A percentile compares a stretch with the other conserved stretches of the same genome.
These are phyloP conservation scores for Harpalus rufipes DNA, from an alignment of 2,888 invertebrate genomes.

Conservation along the genomic window DNA sequence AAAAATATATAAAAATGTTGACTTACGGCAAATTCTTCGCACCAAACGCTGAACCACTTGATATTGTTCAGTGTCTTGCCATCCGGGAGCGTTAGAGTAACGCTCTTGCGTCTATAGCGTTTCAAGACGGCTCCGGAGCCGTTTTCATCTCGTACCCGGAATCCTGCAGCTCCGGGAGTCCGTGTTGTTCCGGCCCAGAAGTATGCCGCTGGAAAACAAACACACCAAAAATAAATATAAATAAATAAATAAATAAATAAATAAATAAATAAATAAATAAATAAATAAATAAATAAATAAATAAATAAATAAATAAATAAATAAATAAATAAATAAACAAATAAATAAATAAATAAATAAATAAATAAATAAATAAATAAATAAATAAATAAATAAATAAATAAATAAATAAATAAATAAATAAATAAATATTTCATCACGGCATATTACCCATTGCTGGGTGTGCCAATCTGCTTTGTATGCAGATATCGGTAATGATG, in stretches of 20 bases:
- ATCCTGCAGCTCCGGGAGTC: slow-evolving; percentile 83
- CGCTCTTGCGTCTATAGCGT: slow-evolving; percentile 88
- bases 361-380: no score
- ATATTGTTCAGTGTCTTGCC: slow-evolving; percentile 90
- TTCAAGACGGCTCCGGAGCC: slow-evolving; percentile 89
- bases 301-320: no score
- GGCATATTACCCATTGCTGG: not conserved
- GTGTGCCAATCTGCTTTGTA: no score
- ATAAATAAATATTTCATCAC: not conserved
- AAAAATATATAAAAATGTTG: not conserved
- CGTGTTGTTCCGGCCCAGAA: slow-evolving; percentile 91
- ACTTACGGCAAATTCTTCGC: slow-evolving; percentile 92
- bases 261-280: no score
- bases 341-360: no score
- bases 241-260: no score
- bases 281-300: no score
- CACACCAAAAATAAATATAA: no score
- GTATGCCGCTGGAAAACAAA: slow-evolving; percentile 85
- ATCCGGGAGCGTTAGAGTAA: slow-evolving; percentile 92
- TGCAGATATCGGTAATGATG: no score
- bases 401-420: no score
- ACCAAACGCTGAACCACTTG: slow-evolving; percentile 95
- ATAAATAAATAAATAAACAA: no score
- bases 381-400: no score
- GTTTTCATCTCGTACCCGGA: slow-evolving; percentile 89